Conservation (phyloP, 2,797 vertebrate species). For the Vipera latastei region DNA sequence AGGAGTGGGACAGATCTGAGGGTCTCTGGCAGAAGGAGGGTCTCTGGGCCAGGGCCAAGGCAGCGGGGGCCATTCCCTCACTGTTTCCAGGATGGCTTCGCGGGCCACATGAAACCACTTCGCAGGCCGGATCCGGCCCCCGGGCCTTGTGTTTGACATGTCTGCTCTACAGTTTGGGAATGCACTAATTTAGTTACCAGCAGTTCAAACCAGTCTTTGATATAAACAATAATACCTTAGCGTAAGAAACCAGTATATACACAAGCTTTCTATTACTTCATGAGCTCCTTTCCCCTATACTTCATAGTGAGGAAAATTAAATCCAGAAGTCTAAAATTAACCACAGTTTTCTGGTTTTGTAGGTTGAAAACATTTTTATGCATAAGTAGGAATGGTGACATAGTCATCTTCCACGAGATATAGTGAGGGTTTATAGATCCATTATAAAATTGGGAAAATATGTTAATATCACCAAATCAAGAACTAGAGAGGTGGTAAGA, state of each 20-base stretch:
- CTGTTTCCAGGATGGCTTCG: no score
- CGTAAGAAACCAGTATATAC: neutral
- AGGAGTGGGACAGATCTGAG: no score
- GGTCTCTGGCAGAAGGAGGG: no score
- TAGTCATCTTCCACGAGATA: neutral
- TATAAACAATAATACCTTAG: neutral
- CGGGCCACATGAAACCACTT: no score
- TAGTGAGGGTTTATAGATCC: neutral
- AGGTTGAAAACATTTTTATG: neutral
- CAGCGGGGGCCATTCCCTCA: no score
- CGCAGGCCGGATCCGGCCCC: no score
- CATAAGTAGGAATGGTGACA: neutral
- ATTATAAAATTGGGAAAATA: neutral
- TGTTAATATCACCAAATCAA: neutral
- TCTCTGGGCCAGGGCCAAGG: no score
- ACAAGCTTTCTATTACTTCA: neutral
- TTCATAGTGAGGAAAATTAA: neutral
- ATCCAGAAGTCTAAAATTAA: neutral
- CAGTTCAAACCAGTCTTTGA: neutral
- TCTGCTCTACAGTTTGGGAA: neutral
- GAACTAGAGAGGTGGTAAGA: neutral
- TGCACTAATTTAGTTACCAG: neutral
- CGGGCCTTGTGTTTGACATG: no score
- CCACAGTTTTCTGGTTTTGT: neutral
- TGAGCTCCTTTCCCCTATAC: neutral